Percentiles rank a stretch among this genome's conserved stretches.
Conservation (phyloP, 2,113 vertebrate species). For the Cavia porcellus region DNA sequence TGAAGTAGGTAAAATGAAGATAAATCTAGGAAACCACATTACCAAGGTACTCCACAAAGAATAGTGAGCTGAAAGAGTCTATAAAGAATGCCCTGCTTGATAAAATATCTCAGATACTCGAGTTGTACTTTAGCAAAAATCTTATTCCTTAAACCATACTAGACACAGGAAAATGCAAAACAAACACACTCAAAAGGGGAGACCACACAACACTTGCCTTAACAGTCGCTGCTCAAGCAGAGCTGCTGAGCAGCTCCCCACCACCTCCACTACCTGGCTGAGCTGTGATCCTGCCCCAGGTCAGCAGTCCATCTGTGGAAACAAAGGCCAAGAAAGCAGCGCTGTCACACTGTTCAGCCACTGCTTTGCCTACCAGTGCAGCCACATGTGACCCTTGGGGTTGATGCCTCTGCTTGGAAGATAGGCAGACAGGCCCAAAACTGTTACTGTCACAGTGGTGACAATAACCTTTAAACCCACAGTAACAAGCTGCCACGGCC, state of each 20-base stretch:
- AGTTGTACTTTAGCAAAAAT: slow-evolving; percentile 14
- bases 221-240: background rate
- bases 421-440: background rate
- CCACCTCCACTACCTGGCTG: background rate
- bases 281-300: background rate
- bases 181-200: background rate
- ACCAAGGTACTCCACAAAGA: slow-evolving; percentile 33
- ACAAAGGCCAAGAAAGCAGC: slow-evolving; percentile 29
- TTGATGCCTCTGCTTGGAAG: slow-evolving; percentile 9
- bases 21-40: slow-evolving; percentile 14
- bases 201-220: background rate
- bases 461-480: background rate
- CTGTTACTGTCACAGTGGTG: background rate
- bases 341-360: slow-evolving; percentile 21
- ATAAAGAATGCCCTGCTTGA: background rate
- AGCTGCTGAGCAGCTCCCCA: background rate
- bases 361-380: background rate
- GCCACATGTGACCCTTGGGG: background rate
- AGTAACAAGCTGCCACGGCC: background rate
- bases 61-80: slow-evolving; percentile 8
- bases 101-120: slow-evolving; percentile 28
- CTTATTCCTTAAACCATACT: slow-evolving; percentile 20
- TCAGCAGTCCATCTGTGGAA: background rate
- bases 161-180: slow-evolving; percentile 25
- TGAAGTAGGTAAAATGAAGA: slow-evolving; percentile 4